phyloP scores from a whole-genome alignment of 2,888 invertebrate species.

The Megalurothrips usitatus region DNA sequence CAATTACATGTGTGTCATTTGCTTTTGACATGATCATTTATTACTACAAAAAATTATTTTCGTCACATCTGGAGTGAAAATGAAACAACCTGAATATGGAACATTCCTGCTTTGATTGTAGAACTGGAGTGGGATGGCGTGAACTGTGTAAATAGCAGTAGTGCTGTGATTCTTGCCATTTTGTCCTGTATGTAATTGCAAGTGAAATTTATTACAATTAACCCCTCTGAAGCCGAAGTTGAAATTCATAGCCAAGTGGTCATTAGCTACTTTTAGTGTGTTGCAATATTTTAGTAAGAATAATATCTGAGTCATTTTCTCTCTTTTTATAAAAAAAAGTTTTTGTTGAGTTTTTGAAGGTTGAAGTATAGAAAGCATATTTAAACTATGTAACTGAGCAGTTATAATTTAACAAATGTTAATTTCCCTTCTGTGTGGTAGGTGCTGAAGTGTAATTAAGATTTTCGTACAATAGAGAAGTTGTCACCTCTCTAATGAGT shows the following conservation, averaged over 20 bases:
- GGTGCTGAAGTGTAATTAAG: too few relatives aligned
- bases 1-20: neutral
- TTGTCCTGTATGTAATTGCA: neutral
- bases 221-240: neutral
- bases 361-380: neutral
- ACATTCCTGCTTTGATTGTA: constrained; percentile 1
- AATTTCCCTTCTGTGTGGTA: too few relatives aligned
- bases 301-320: neutral
- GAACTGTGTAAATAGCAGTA: constrained; percentile 14
- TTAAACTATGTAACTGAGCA: neutral
- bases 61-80: neutral
- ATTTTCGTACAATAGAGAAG: too few relatives aligned
- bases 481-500: too few relatives aligned
- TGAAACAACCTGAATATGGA: neutral
- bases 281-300: too few relatives aligned
- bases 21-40: neutral
- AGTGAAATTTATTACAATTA: neutral
- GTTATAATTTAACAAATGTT: too few relatives aligned
- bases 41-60: neutral
- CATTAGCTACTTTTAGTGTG: neutral
- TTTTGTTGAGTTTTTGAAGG: neutral
- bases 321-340: too few relatives aligned
- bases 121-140: neutral
- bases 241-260: neutral
- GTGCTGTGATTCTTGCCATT: constrained; percentile 20